A percentile compares a stretch with the other conserved stretches of the same genome.
phyloP scores from a whole-genome alignment of 2,113 vertebrate species.

The Miniopterus natalensis region DNA sequence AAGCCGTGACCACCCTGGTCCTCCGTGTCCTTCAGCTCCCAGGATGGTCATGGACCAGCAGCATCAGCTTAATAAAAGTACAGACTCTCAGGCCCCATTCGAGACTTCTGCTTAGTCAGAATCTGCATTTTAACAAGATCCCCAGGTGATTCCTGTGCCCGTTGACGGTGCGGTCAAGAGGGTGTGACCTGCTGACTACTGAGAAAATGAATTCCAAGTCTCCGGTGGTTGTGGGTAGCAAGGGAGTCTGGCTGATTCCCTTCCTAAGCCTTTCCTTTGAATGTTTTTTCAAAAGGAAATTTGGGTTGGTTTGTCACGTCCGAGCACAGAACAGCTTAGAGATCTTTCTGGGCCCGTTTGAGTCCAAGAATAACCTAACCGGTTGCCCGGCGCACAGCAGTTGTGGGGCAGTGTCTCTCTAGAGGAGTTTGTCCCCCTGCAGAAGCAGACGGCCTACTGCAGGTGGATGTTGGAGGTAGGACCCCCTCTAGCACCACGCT shows the following conservation, averaged over 20 bases:
- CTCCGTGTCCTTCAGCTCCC: background rate
- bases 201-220: background rate
- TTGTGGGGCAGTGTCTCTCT: background rate
- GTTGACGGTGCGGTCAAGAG: background rate
- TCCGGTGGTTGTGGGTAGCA: accelerated
- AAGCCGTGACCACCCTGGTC: background rate
- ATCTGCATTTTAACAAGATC: background rate
- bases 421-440: background rate
- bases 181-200: background rate
- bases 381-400: no score
- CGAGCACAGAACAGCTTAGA: background rate
- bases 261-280: background rate
- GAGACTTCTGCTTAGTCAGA: background rate
- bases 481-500: background rate
- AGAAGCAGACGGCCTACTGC: background rate
- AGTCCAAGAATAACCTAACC: background rate
- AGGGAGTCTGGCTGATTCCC: background rate
- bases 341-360: background rate
- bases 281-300: no score
- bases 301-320: background rate
- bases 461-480: background rate
- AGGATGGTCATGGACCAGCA: background rate
- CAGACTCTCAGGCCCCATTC: background rate
- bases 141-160: background rate
- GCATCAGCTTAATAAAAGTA: background rate